Conservation (phyloP, 1,140 invertebrate species). For the Cotesia typhae region DNA sequence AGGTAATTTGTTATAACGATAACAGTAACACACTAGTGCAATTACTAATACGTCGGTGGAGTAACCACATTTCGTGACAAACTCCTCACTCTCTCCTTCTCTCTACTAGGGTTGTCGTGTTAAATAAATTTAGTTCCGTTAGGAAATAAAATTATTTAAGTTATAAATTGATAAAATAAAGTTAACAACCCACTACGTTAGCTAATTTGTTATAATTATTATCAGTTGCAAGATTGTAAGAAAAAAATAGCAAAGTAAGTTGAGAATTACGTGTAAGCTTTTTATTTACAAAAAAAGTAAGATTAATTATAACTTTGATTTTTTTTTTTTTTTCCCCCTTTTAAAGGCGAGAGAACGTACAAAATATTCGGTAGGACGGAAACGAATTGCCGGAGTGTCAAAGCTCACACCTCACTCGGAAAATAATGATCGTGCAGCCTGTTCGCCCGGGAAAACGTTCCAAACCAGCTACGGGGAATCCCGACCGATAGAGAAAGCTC, state of each 20-base stretch:
- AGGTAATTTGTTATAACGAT: slow-evolving; percentile 9
- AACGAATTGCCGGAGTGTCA: slow-evolving; percentile 17
- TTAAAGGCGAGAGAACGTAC: background rate
- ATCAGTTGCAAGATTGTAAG: background rate
- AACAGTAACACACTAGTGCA: slow-evolving; percentile 5
- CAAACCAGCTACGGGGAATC: slow-evolving; percentile 7
- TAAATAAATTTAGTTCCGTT: background rate
- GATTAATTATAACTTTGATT: slow-evolving; percentile 1
- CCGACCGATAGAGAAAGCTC: background rate
- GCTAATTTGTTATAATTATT: background rate
- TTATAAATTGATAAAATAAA: too few relatives aligned
- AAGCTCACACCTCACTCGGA: slow-evolving; percentile 20
- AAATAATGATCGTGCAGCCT: slow-evolving; percentile 18
- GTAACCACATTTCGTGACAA: slow-evolving; percentile 19
- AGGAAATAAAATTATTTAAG: background rate
- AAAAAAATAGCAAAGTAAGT: too few relatives aligned
- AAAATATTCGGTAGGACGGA: slow-evolving; percentile 23
- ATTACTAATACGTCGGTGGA: background rate
- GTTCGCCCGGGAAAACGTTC: slow-evolving; percentile 15
- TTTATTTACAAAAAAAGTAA: slow-evolving; percentile 8
- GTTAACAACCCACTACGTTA: too few relatives aligned
- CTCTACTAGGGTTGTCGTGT: background rate
- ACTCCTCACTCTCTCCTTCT: background rate
- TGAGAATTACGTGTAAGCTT: background rate
- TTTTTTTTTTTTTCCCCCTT: background rate